Conservation (phyloP, 2,888 invertebrate species). For the Lasioglossum villosulum region DNA sequence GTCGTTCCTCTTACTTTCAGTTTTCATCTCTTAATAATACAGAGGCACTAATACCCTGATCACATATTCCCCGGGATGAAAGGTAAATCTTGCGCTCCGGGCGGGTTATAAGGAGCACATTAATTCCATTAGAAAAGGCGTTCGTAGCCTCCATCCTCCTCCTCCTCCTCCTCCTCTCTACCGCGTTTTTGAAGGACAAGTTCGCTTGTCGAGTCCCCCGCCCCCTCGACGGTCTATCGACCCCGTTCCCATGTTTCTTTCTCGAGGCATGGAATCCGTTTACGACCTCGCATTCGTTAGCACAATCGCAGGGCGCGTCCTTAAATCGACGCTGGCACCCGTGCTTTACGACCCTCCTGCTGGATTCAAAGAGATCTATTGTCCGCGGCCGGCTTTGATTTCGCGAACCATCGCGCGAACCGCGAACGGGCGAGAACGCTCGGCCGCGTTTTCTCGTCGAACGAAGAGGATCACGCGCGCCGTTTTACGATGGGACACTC, state of each 20-base stretch:
- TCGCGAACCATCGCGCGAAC: neutral
- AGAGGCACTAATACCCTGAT: conserved; percentile 84
- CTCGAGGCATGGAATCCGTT: conserved; percentile 37
- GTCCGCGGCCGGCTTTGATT: conserved; percentile 8
- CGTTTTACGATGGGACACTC: conserved; percentile 57
- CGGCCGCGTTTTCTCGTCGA: neutral
- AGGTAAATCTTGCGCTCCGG: conserved; percentile 82
- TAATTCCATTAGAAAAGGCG: conserved; percentile 83
- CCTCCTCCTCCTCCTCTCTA: neutral
- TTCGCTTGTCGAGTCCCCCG: neutral
- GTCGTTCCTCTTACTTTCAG: conserved; percentile 73
- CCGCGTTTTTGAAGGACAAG: conserved; percentile 54
- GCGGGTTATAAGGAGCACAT: conserved; percentile 82
- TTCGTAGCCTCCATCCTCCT: conserved; percentile 26
- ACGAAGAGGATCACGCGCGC: neutral
- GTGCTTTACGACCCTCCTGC: conserved; percentile 13
- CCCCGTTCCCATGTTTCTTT: conserved; percentile 59
- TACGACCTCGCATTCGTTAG: conserved; percentile 23
- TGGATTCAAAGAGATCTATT: conserved; percentile 8
- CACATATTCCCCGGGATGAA: conserved; percentile 84
- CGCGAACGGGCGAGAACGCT: neutral
- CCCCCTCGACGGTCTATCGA: conserved; percentile 29
- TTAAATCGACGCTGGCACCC: neutral
- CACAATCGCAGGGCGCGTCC: conserved; percentile 6
- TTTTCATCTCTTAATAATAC: conserved; percentile 84